phyloP scores from a whole-genome alignment of 2,888 invertebrate species.

The Ectemnius lituratus region DNA sequence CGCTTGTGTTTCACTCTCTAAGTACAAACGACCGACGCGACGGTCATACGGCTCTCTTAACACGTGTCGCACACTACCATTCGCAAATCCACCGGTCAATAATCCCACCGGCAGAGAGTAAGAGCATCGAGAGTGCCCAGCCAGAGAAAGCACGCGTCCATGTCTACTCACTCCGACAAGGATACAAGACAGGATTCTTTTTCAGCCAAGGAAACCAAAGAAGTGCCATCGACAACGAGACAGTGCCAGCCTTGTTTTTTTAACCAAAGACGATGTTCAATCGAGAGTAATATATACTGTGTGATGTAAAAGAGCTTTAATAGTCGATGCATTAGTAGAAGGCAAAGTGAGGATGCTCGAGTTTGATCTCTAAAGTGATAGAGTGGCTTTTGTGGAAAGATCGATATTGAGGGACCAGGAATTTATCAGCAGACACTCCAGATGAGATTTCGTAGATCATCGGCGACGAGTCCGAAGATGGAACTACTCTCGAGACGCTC shows the following conservation, averaged over 20 bases:
- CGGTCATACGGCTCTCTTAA: neutral
- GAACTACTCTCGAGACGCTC: conserved; percentile 67
- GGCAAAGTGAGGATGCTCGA: neutral
- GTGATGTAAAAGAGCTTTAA: neutral
- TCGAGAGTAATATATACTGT: conserved; percentile 14
- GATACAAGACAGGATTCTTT: conserved; percentile 17
- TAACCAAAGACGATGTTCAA: conserved; percentile 35
- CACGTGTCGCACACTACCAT: neutral
- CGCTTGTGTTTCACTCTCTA: conserved; percentile 5
- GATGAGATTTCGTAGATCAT: conserved; percentile 72
- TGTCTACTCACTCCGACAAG: too few species aligned
- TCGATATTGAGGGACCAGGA: conserved; percentile 3
- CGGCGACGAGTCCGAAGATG: conserved; percentile 68
- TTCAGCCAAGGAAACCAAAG: conserved; percentile 61
- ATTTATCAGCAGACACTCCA: conserved; percentile 39
- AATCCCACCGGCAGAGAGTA: neutral
- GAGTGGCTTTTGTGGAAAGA: neutral
- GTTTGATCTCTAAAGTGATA: neutral
- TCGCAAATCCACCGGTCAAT: neutral
- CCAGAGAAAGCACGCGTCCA: too few species aligned
- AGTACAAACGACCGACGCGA: too few species aligned
- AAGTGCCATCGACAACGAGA: conserved; percentile 23
- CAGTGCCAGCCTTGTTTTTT: too few species aligned
- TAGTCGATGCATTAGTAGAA: neutral
- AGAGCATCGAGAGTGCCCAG: neutral